phyloP scores from a whole-genome alignment of 2,888 invertebrate genomes.

The Brassicogethes aeneus region DNA sequence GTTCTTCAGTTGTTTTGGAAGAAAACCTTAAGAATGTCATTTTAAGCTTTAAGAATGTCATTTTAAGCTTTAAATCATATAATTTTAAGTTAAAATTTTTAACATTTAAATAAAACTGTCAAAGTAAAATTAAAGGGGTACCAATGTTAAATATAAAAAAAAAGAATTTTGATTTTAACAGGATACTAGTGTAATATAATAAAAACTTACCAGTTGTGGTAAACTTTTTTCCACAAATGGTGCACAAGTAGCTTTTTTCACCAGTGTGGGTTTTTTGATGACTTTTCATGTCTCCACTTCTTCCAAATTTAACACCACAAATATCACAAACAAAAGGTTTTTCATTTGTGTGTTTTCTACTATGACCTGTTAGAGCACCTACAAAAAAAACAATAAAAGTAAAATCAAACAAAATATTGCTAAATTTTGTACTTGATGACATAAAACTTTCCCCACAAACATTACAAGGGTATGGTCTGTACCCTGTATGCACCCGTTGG shows the following conservation, averaged over 20 bases:
- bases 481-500: conserved; percentile 31
- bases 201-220: conserved; percentile 7
- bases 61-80: too few species aligned
- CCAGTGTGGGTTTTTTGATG: conserved; percentile 29
- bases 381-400: conserved; percentile 5
- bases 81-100: too few species aligned
- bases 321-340: conserved; percentile 24
- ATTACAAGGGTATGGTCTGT: conserved; percentile 25
- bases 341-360: conserved; percentile 29
- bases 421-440: conserved; percentile 23
- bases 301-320: conserved; percentile 33
- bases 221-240: conserved; percentile 28
- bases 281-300: conserved; percentile 32
- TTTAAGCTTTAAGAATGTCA: too few species aligned
- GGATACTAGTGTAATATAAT: too few species aligned
- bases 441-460: conserved; percentile 23
- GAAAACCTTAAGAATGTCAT: too few species aligned
- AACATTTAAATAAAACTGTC: too few species aligned
- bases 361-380: conserved; percentile 26
- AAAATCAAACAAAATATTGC: conserved; percentile 5
- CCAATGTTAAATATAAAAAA: background rate
- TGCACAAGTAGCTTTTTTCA: conserved; percentile 23
- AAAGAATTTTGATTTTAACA: background rate
- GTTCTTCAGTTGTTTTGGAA: too few species aligned
- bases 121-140: too few species aligned